phyloP scores from a whole-genome alignment of 2,888 invertebrate species.

The Priocnemis perturbator region DNA sequence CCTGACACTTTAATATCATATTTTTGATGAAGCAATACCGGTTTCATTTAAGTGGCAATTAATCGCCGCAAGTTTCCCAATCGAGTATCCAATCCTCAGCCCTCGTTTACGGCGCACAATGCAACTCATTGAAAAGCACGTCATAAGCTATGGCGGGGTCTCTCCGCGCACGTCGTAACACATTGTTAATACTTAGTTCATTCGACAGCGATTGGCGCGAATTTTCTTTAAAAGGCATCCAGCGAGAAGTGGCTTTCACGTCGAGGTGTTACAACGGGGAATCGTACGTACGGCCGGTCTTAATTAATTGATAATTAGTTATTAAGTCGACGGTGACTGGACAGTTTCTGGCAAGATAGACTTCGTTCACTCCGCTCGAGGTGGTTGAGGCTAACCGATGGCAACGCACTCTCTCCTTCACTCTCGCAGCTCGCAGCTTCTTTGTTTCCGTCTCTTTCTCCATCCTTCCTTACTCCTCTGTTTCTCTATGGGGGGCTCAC shows the following conservation, averaged over 20 bases:
- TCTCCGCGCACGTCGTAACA: conserved; percentile 11
- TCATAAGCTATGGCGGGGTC: conserved; percentile 19
- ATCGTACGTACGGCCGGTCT: conserved; percentile 22
- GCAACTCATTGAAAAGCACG: conserved; percentile 43
- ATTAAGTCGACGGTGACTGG: conserved; percentile 60
- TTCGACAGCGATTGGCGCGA: conserved; percentile 6
- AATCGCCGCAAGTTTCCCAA: conserved; percentile 31
- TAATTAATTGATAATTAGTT: conserved; percentile 66
- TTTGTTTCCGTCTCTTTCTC: neutral
- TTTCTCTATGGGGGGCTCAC: conserved; percentile 46
- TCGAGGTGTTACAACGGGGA: conserved; percentile 25
- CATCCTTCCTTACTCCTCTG: conserved; percentile 1
- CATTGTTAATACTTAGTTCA: conserved; percentile 17
- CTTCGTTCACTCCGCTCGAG: conserved; percentile 40
- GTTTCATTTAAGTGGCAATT: conserved; percentile 34
- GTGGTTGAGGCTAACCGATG: neutral
- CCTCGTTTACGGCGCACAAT: conserved; percentile 38
- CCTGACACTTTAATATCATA: conserved; percentile 5
- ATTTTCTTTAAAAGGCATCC: neutral
- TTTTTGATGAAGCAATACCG: conserved; percentile 31
- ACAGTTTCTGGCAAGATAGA: conserved; percentile 43
- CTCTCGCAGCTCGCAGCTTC: neutral
- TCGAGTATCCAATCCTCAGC: conserved; percentile 30
- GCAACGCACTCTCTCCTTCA: conserved; percentile 5
- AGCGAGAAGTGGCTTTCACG: neutral